Conservation (phyloP, 2,797 vertebrate species). For the Myotis findleyi region DNA sequence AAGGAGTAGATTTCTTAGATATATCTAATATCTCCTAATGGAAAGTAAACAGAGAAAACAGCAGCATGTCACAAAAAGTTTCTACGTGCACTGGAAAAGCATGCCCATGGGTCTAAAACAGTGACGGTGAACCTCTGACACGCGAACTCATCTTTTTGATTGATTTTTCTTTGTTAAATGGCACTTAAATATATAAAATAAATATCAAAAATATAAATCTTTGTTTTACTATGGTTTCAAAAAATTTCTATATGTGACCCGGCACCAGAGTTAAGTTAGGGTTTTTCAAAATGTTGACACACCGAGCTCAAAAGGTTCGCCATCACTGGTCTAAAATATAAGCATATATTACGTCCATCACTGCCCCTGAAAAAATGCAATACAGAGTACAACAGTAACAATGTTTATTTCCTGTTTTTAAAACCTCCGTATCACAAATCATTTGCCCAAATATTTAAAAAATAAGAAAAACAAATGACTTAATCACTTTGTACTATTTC, state of each 20-base stretch:
- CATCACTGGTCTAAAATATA: neutral
- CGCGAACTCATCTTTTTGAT: too few relatives aligned
- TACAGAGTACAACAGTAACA: constrained; percentile 38
- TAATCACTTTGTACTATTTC: constrained; percentile 29
- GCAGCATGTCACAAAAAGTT: neutral
- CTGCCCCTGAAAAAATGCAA: neutral
- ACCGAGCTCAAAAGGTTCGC: too few relatives aligned
- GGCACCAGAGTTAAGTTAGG: too few relatives aligned
- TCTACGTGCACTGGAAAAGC: neutral
- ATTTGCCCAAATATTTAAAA: constrained; percentile 40
- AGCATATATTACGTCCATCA: constrained; percentile 2
- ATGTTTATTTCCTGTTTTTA: constrained; percentile 48
- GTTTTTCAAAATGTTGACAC: too few relatives aligned
- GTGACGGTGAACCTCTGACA: too few relatives aligned
- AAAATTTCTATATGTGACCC: too few relatives aligned
- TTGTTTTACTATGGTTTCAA: too few relatives aligned
- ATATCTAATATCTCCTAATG: constrained; percentile 89
- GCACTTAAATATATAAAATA: too few relatives aligned
- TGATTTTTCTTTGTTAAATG: too few relatives aligned
- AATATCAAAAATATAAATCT: too few relatives aligned
- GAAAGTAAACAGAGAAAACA: neutral
- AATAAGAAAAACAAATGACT: constrained; percentile 2
- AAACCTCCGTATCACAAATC: constrained; percentile 4
- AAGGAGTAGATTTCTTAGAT: constrained; percentile 76
- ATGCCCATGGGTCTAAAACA: constrained; percentile 4